Base-by-base conservation (phyloP, 2,113 vertebrate species). In the Alligator mississippiensis region DNA sequence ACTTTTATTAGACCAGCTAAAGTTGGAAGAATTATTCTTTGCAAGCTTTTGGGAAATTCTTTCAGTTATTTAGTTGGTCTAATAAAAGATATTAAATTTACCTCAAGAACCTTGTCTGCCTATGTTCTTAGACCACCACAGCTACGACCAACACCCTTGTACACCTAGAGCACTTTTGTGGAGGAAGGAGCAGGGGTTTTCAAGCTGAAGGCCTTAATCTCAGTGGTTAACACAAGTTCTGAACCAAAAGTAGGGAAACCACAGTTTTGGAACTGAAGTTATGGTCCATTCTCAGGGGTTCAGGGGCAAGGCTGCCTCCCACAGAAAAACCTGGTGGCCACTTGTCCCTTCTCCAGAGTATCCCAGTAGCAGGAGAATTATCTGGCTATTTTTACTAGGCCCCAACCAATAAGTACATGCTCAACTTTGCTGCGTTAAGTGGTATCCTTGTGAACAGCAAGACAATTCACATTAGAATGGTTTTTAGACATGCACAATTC, bases 401-500 rank as follows among this genome's bases (percentile, higher is more conserved):
- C 17, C 47, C 9, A 77, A 5, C 15, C 80, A 47, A 47, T 82
- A 34, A 2, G 11, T 10, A 66, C 19, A 3, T 21, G 7, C 74
- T 15, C 16, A 27, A 16, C 24, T 55, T 66, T 77, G 74, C 24
- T 28, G 14, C 21, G 79, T 17, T 0, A 3, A 91, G 19, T 27
- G 55, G 84, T 4, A 4, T 34, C 57, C 74, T 55, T 75, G 25
- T 74, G 68, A 79, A 66, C 22, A 24, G 38, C 9, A 78, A 30
- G 75, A 57, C 28, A 16, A 25, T 6, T 82, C 9, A 70, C 34
- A 9, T 47, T 64, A 68, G 17, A 0, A 0, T 6, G 25, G 34
- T 7, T 16, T 11, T 28, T 57, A 62, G 57, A 9, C 8, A 0
- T 0, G 0, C 5, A 6, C 22, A 17, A 62, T 12, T 30, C 5